Conservation (phyloP, 2,113 vertebrate species). For the Stegostoma tigrinum region DNA sequence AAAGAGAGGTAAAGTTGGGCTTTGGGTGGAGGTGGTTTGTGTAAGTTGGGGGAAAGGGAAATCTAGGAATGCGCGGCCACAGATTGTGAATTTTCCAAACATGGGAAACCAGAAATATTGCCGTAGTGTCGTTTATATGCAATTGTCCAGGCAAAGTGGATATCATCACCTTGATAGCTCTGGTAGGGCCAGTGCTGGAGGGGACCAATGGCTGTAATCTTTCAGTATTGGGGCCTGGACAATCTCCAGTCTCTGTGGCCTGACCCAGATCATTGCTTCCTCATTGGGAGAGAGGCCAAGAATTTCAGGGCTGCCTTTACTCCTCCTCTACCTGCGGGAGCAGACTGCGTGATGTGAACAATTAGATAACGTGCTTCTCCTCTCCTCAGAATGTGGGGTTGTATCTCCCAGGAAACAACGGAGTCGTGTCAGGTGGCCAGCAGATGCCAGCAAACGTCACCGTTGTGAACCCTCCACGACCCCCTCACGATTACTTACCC, state of each 20-base stretch:
- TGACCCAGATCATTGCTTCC: background rate
- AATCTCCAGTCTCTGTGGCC: background rate
- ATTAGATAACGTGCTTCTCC: constrained; percentile 44
- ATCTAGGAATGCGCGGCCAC: background rate
- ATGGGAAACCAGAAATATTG: background rate
- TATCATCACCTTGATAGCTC: background rate
- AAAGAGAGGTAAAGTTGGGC: too few relatives aligned
- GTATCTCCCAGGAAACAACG: constrained; percentile 43
- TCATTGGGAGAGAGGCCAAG: background rate
- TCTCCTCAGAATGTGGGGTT: constrained; percentile 38
- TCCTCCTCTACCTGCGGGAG: background rate
- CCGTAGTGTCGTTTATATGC: background rate
- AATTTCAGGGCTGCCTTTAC: background rate
- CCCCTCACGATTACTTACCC: constrained; percentile 88
- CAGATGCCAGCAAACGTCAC: constrained; percentile 75
- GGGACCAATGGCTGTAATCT: background rate
- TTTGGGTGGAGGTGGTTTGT: too few relatives aligned
- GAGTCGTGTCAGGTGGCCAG: constrained; percentile 58
- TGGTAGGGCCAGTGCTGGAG: background rate
- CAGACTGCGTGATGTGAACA: background rate
- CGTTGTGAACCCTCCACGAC: constrained; percentile 73
- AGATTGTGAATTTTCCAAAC: background rate
- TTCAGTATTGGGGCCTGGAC: background rate
- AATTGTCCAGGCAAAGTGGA: background rate
- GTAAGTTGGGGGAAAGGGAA: background rate